phyloP scores from a whole-genome alignment of 92 coral and sea anemone species.

The Siderastrea siderea region DNA sequence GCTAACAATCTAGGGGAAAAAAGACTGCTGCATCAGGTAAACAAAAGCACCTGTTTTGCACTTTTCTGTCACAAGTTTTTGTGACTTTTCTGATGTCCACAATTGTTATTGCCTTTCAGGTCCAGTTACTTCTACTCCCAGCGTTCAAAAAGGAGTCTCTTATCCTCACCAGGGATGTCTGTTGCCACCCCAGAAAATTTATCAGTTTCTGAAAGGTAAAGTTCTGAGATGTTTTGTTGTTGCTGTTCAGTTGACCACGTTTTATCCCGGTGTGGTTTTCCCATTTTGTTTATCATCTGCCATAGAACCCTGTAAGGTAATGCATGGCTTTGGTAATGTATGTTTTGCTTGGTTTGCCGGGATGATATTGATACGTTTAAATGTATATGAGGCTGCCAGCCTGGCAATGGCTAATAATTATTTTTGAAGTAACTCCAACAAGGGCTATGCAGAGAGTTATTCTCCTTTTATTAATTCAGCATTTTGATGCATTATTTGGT shows the following conservation, averaged over 20 bases:
- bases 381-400: too few relatives aligned
- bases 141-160: neutral
- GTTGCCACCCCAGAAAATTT: neutral
- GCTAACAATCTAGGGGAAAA: neutral
- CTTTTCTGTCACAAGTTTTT: neutral
- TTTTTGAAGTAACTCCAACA: too few relatives aligned
- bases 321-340: too few relatives aligned
- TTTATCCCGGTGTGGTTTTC: neutral
- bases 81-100: neutral
- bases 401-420: too few relatives aligned
- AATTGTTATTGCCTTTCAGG: neutral
- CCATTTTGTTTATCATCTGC: too few relatives aligned
- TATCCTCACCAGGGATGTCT: neutral
- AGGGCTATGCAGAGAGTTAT: too few relatives aligned
- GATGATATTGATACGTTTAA: too few relatives aligned
- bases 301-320: too few relatives aligned
- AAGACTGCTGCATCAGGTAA: conserved; percentile 26
- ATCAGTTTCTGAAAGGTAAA: neutral
- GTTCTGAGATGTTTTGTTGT: neutral
- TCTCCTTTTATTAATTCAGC: too few relatives aligned
- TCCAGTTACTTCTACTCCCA: conserved; percentile 30
- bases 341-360: too few relatives aligned
- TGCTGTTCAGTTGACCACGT: neutral
- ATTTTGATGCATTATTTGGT: too few relatives aligned
- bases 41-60: conserved; percentile 10